Conservation (phyloP, 2,797 vertebrate species). For the Xerus rutilus region DNA sequence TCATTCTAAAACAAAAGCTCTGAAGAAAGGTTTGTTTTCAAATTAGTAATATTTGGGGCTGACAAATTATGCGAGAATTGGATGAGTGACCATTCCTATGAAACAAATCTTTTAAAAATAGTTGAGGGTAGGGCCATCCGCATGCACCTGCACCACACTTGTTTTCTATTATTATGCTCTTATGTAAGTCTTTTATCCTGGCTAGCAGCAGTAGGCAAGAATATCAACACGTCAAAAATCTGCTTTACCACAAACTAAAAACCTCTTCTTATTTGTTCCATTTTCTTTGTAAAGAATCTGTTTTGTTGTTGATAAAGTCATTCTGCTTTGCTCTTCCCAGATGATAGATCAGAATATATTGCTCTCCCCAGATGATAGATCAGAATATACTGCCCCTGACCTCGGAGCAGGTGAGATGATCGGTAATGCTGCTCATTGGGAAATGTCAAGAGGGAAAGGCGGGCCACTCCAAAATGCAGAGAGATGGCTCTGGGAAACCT, state of each 20-base stretch:
- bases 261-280: background rate
- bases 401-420: background rate
- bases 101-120: background rate
- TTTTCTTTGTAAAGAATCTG: background rate
- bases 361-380: background rate
- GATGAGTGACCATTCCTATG: background rate
- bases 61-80: background rate
- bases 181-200: background rate
- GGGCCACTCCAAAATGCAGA: background rate
- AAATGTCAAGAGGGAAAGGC: constrained; percentile 60
- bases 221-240: background rate
- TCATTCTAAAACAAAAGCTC: background rate
- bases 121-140: too few species aligned
- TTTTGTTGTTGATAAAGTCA: background rate
- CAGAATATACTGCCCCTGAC: background rate
- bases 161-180: background rate
- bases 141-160: too few species aligned
- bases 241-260: background rate
- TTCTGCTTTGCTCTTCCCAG: background rate
- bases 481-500: constrained; percentile 45
- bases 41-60: background rate
- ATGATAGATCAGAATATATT: constrained; percentile 18
- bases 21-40: constrained; percentile 22
- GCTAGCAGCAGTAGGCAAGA: background rate
- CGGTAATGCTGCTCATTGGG: constrained; percentile 29